Base-by-base conservation (phyloP, 1,140 invertebrate species). In the Streblospio benedicti region DNA sequence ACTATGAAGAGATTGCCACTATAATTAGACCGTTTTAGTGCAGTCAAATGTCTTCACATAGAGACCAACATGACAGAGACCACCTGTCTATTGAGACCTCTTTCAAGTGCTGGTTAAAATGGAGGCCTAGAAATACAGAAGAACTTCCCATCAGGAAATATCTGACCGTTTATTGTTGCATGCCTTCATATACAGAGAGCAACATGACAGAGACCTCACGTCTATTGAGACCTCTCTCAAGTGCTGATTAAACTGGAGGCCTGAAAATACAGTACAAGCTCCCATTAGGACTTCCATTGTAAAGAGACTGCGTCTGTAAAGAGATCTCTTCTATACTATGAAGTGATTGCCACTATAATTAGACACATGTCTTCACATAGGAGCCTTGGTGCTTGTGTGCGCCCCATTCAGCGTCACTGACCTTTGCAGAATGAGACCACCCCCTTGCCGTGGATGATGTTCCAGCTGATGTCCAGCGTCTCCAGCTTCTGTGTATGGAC, bases 391-490 rank as follows among this genome's bases (percentile, higher is more conserved):
- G 16, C 47, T 35, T 51, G 2, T 25, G 23, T n/a, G n/a, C 4
- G 12, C 27, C 2, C 4, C 49, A 23, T 51, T 31, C 2, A 53
- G 5, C 5, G 2, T 61, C 59, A 68, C 67, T 59, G 52, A 4
- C 59, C 65, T 57, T 63, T 65, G 49, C 66, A 66, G 14, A 72
- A 33, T 2, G 63, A 67, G 0, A 71, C 69, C 1, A 62, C 62
- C 1, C 69, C 69, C 47, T 59, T 64, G 28, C 64, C 61, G 41
- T 60, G 33, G 5, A 71, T 61, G 9, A 57, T 54, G 56, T 70
- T 71, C 69, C 69, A 72, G 23, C 67, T 65, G 3, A 71, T 27
- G 47, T 72, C 61, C 2, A 72, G 49, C 23, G 60, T 32, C 25
- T 55, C 28, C 14, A 71, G n/a, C n/a, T n/a, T 58, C 27, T 45